Percentiles rank a stretch among this genome's conserved stretches.
These are phyloP conservation scores for Ianthella basta DNA, from an alignment of 37 sponge, comb jelly and placozoan species.

Conservation along the genomic window DNA sequence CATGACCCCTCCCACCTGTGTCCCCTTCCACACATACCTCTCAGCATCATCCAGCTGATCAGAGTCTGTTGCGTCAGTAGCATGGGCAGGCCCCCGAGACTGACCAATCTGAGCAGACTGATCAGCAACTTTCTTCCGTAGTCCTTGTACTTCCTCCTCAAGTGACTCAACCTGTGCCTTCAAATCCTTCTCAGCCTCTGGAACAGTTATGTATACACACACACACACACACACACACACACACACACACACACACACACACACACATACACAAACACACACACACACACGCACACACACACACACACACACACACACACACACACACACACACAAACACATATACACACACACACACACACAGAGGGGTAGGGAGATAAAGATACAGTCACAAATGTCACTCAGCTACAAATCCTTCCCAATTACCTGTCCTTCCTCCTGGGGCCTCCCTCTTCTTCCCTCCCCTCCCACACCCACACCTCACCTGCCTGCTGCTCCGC, in stretches of 20 bases:
- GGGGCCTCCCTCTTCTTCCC: constrained; percentile 17
- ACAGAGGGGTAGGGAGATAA: too few relatives aligned
- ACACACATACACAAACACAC: too few relatives aligned
- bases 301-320: too few relatives aligned
- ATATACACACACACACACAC: too few relatives aligned
- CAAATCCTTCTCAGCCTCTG: constrained; percentile 15
- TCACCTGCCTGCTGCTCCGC: constrained; percentile 64
- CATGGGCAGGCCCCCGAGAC: too few relatives aligned
- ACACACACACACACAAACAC: too few relatives aligned
- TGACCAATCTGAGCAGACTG: too few relatives aligned
- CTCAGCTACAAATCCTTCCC: constrained; percentile 57
- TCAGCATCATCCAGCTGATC: constrained; percentile 13
- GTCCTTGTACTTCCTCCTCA: constrained; percentile 45
- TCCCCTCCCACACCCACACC: background rate
- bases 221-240: background rate
- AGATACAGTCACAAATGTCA: too few relatives aligned
- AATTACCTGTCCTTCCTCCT: constrained; percentile 44
- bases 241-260: too few relatives aligned
- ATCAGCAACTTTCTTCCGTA: constrained; percentile 20
- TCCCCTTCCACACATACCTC: background rate
- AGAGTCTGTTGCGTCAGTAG: too few relatives aligned
- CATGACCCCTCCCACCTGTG: background rate
- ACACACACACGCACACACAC: too few relatives aligned
- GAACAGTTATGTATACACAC: background rate
- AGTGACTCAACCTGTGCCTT: constrained; percentile 30